Conservation (phyloP, 2,113 vertebrate genomes). For the Eupsittula cactorum region DNA sequence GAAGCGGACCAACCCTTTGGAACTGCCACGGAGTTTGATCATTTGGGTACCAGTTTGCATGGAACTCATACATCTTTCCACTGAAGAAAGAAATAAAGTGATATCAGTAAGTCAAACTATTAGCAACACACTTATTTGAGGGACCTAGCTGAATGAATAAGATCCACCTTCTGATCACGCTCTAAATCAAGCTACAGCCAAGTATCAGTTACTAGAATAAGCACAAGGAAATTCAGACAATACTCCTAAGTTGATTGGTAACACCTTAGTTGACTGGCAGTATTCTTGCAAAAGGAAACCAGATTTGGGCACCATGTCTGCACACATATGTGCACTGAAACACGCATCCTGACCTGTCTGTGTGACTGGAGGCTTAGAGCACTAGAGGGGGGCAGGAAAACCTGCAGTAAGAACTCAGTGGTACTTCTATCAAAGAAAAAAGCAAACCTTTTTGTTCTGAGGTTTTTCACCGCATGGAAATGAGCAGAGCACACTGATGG, state of each 20-base stretch:
- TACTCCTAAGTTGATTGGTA: neutral
- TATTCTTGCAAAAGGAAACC: neutral
- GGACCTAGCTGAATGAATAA: neutral
- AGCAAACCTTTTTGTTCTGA: neutral
- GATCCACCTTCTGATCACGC: neutral
- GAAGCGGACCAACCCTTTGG: slow-evolving; percentile 91
- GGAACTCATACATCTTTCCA: slow-evolving; percentile 96
- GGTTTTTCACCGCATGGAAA: neutral
- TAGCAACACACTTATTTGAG: neutral
- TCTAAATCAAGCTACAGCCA: neutral
- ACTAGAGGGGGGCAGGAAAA: neutral
- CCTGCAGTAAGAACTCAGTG: neutral
- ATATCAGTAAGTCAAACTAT: neutral
- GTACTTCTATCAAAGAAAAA: neutral
- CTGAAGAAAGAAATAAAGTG: slow-evolving; percentile 68
- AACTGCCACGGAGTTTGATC: slow-evolving; percentile 93
- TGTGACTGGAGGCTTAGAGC: neutral
- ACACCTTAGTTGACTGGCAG: neutral
- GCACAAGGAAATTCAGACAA: neutral
- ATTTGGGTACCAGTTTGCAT: slow-evolving; percentile 97
- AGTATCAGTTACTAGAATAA: neutral
- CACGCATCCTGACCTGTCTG: neutral
- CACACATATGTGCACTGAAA: neutral
- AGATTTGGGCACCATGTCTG: neutral
- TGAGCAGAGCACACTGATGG: neutral